These are phyloP conservation scores for Spodoptera frugiperda DNA, from an alignment of 1,140 invertebrate genomes.

Conservation along the genomic window DNA sequence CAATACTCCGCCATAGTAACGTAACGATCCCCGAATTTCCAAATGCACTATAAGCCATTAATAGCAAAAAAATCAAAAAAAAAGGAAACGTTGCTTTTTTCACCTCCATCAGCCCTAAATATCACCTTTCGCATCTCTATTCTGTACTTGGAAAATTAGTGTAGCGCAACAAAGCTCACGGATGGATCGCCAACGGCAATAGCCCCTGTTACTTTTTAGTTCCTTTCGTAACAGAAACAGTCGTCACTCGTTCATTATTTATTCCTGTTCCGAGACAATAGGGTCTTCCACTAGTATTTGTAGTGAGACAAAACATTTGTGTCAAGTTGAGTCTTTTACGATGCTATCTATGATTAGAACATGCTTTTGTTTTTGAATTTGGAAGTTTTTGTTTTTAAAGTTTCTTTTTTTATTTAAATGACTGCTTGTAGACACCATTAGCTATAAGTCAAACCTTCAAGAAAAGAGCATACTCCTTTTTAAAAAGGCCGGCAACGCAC, in stretches of 20 bases:
- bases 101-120: constrained; percentile 20
- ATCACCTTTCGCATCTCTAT: constrained; percentile 26
- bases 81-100: neutral
- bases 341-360: neutral
- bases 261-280: constrained; percentile 37
- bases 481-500: no score
- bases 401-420: neutral
- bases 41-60: no score
- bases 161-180: constrained; percentile 17
- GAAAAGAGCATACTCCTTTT: no score
- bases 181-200: constrained; percentile 19
- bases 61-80: neutral
- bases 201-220: constrained; percentile 14
- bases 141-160: constrained; percentile 15
- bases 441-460: no score
- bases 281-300: constrained; percentile 3
- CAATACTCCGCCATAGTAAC: no score
- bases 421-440: no score
- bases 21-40: no score
- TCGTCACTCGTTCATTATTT: constrained; percentile 40
- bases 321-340: constrained; percentile 19
- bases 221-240: constrained; percentile 18
- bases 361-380: constrained; percentile 7
- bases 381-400: neutral
- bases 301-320: constrained; percentile 40